Percentiles rank a stretch among this genome's conserved stretches.
Conservation (phyloP, 2,113 vertebrate species). For the Chamaetylas fuelleborni region DNA sequence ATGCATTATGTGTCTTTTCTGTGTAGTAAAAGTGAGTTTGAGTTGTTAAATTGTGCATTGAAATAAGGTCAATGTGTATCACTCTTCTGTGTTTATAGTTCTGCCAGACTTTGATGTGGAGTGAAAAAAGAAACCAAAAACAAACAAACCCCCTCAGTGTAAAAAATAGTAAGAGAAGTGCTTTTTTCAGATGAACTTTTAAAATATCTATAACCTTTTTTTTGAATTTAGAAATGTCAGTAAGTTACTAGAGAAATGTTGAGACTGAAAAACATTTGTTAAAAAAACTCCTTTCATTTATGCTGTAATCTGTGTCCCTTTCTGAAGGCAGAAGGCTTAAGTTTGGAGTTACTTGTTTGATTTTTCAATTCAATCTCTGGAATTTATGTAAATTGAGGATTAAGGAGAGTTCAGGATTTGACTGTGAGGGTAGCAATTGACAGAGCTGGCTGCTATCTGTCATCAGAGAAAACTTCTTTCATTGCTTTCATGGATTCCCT, state of each 20-base stretch:
- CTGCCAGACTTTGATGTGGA: neutral
- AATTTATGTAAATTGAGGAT: neutral
- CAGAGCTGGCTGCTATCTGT: neutral
- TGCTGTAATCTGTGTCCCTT: neutral
- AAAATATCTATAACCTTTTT: neutral
- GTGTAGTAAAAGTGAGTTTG: neutral
- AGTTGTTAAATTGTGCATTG: neutral
- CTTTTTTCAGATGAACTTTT: neutral
- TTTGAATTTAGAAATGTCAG: neutral
- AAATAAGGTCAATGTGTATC: neutral
- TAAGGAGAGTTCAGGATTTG: neutral
- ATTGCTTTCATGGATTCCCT: neutral
- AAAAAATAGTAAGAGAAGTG: neutral
- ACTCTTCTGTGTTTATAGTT: neutral
- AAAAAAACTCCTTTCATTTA: rapidly evolving
- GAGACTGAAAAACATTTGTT: neutral
- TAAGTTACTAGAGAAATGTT: neutral
- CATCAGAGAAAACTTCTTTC: neutral
- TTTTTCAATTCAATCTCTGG: neutral
- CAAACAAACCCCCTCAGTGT: neutral
- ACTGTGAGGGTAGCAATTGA: neutral
- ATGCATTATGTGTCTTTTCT: neutral
- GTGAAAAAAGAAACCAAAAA: neutral
- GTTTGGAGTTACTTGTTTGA: neutral
- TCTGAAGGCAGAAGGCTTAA: neutral